Percentiles rank a stretch among this genome's conserved stretches.
Evolutionary conservation across 2,113 vertebrate species (phyloP).

Genomic region (Cryptotis parvus): DNA sequence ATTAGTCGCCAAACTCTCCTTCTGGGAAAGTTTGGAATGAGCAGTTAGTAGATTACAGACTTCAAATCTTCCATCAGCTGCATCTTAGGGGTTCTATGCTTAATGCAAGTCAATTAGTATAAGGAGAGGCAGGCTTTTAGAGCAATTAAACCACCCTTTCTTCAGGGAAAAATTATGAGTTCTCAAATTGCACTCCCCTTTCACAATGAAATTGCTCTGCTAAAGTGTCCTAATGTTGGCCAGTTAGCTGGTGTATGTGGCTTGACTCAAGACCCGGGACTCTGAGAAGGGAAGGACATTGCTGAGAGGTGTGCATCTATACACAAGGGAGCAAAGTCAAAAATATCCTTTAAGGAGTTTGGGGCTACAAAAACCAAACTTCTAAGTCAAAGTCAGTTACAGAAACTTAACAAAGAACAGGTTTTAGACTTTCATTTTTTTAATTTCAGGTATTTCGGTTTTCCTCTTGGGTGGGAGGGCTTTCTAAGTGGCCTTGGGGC

Average conservation of each 20-base stretch:
- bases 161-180: neutral
- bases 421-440: neutral
- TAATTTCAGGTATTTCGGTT: too few relatives aligned
- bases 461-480: too few relatives aligned
- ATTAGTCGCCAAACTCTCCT: neutral
- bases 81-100: neutral
- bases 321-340: neutral
- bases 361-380: neutral
- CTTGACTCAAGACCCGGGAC: constrained; percentile 10
- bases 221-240: neutral
- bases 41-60: neutral
- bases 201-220: constrained; percentile 23
- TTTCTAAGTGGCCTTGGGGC: too few relatives aligned
- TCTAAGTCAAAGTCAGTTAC: neutral
- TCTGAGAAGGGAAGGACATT: neutral
- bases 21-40: neutral
- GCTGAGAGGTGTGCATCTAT: neutral
- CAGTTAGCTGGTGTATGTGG: neutral
- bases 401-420: constrained; percentile 14
- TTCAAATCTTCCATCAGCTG: neutral
- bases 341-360: neutral
- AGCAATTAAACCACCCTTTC: constrained; percentile 16
- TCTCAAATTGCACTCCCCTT: neutral
- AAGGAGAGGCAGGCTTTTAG: constrained; percentile 44
- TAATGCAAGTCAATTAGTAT: neutral